These are phyloP conservation scores for Xanthorhoe spadicearia DNA, from an alignment of 2,888 invertebrate species.

Conservation along the genomic window DNA sequence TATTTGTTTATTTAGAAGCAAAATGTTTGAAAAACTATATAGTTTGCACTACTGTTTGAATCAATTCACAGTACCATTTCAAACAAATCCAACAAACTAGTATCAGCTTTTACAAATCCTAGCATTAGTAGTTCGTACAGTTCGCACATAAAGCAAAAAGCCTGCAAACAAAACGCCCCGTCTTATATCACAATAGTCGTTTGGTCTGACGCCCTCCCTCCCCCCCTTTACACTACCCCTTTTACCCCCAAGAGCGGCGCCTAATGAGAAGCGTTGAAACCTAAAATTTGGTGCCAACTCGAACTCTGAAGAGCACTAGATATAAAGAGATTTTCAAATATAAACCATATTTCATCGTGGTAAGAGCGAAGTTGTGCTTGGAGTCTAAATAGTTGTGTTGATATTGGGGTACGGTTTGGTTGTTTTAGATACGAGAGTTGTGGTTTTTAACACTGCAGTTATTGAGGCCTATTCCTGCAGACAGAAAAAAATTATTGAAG, in stretches of 20 bases:
- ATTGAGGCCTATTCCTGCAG: too few species aligned
- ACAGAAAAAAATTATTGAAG: too few species aligned
- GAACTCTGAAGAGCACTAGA: slow-evolving; percentile 75
- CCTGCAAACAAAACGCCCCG: slow-evolving; percentile 69
- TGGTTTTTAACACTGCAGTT: too few species aligned
- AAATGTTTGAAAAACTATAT: too few species aligned
- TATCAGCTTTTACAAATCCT: slow-evolving; percentile 14
- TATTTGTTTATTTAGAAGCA: too few species aligned
- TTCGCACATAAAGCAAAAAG: slow-evolving; percentile 57
- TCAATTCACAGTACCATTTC: too few species aligned
- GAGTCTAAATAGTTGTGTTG: slow-evolving; percentile 61
- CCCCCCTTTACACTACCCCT: slow-evolving; percentile 37
- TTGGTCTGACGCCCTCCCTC: slow-evolving; percentile 53
- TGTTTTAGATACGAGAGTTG: slow-evolving; percentile 18
- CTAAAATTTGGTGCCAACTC: slow-evolving; percentile 83
- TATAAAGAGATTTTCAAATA: slow-evolving; percentile 45
- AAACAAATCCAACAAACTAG: too few species aligned
- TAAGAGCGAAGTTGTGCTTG: slow-evolving; percentile 50
- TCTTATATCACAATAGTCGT: slow-evolving; percentile 69
- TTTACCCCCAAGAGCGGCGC: slow-evolving; percentile 56
- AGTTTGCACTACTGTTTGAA: too few species aligned
- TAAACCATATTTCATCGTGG: slow-evolving; percentile 45
- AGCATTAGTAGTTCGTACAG: slow-evolving; percentile 42
- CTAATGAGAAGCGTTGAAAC: slow-evolving; percentile 81
- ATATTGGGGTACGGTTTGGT: slow-evolving; percentile 64